Conservation (phyloP, 2,797 vertebrate genomes). For the Poliocrania exsul region DNA sequence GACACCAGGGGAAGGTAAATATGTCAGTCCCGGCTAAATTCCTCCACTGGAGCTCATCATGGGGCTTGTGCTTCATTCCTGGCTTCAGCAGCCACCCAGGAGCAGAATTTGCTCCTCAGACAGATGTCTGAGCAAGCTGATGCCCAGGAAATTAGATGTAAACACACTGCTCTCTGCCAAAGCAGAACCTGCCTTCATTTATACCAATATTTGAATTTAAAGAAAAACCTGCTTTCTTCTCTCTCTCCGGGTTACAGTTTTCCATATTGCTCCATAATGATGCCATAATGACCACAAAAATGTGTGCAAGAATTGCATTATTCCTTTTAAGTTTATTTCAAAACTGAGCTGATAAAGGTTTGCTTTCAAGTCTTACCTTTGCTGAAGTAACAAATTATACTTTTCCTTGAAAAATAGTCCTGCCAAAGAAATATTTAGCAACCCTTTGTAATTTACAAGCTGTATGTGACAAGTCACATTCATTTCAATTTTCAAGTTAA, state of each 20-base stretch:
- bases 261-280: neutral
- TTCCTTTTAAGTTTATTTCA: conserved; percentile 37
- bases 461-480: conserved; percentile 5
- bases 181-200: neutral
- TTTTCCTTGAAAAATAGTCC: conserved; percentile 29
- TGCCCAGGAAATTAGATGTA: neutral
- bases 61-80: conserved; percentile 7
- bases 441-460: neutral
- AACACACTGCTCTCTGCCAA: neutral
- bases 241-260: neutral
- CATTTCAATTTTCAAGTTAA: conserved; percentile 46
- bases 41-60: conserved; percentile 16
- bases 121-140: neutral
- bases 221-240: neutral
- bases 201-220: neutral
- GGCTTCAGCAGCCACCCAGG: conserved; percentile 12
- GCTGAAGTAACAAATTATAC: neutral
- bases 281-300: conserved; percentile 12
- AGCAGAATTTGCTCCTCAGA: neutral
- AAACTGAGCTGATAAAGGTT: neutral
- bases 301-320: neutral
- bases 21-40: neutral
- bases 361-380: neutral
- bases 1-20: conserved; percentile 5
- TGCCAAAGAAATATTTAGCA: conserved; percentile 22